phyloP scores from a whole-genome alignment of 2,797 vertebrate species.

The Trachurus trachurus region DNA sequence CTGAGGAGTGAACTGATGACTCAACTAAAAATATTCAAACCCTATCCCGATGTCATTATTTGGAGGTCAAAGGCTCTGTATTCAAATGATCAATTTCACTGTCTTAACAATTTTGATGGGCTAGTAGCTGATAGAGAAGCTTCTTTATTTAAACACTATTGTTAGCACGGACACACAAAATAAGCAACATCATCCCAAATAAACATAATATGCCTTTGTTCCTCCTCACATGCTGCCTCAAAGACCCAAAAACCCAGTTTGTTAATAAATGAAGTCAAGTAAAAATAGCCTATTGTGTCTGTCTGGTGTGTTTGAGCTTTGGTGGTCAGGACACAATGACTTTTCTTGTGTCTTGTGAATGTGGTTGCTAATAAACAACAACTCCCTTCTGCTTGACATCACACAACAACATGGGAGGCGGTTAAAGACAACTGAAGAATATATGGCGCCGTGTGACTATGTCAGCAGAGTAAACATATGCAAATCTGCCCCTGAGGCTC shows the following conservation, averaged over 20 bases:
- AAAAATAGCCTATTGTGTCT: slow-evolving; percentile 40
- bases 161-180: not conserved
- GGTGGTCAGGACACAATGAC: slow-evolving; percentile 7
- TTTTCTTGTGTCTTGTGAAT: slow-evolving; percentile 29
- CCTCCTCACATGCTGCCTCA: not conserved
- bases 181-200: not conserved
- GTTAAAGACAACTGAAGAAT: slow-evolving; percentile 12
- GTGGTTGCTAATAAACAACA: slow-evolving; percentile 33
- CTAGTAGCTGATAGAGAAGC: not conserved
- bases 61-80: not conserved
- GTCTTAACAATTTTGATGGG: not conserved
- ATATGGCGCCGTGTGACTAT: slow-evolving; percentile 16
- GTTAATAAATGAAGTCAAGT: slow-evolving; percentile 14
- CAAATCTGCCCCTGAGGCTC: slow-evolving; percentile 42
- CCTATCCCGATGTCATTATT: not conserved
- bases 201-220: not conserved
- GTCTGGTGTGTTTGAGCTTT: slow-evolving; percentile 1
- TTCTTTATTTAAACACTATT: not conserved
- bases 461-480: slow-evolving; percentile 30
- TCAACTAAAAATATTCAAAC: not conserved
- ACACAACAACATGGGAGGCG: slow-evolving; percentile 4
- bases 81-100: not conserved
- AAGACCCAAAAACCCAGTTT: slow-evolving; percentile 37
- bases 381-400: slow-evolving; percentile 1
- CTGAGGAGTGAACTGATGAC: not conserved